phyloP scores from a whole-genome alignment of 1,140 invertebrate species.

The Microvelia longipes region DNA sequence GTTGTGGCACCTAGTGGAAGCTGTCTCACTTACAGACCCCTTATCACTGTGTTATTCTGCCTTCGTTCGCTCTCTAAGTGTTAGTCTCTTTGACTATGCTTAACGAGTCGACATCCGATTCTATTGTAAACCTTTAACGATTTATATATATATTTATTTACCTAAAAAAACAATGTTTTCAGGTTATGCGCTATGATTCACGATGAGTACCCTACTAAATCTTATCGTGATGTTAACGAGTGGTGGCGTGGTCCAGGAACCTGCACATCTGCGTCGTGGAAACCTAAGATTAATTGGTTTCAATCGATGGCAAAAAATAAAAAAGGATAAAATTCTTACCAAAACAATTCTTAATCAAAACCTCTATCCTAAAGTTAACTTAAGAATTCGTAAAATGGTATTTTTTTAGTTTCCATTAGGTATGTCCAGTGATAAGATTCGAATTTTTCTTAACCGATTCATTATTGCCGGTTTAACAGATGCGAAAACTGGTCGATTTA shows the following conservation, averaged over 20 bases:
- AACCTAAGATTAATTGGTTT: slow-evolving; percentile 14
- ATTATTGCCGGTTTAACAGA: too few species aligned
- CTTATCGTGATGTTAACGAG: slow-evolving; percentile 66
- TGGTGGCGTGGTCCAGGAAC: slow-evolving; percentile 69
- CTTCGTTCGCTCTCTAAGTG: too few species aligned
- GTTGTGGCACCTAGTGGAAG: too few species aligned
- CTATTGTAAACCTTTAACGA: neutral
- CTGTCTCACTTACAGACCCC: too few species aligned
- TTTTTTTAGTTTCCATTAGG: too few species aligned
- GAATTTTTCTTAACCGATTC: too few species aligned
- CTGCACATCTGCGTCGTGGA: slow-evolving; percentile 35
- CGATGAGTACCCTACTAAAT: slow-evolving; percentile 45
- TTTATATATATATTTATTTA: neutral
- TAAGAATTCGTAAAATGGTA: too few species aligned
- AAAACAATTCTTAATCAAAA: neutral
- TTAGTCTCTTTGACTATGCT: too few species aligned
- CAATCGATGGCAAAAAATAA: neutral
- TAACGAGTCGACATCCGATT: neutral
- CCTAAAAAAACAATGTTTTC: slow-evolving; percentile 33
- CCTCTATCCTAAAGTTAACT: neutral
- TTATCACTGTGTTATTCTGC: too few species aligned
- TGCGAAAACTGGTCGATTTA: too few species aligned
- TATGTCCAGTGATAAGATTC: too few species aligned
- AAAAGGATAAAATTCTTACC: neutral
- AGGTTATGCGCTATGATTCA: slow-evolving; percentile 81